Percentiles rank a stretch among this genome's conserved stretches.
Conservation (phyloP, 1,140 invertebrate genomes). For the Rhagoletis pomonella region DNA sequence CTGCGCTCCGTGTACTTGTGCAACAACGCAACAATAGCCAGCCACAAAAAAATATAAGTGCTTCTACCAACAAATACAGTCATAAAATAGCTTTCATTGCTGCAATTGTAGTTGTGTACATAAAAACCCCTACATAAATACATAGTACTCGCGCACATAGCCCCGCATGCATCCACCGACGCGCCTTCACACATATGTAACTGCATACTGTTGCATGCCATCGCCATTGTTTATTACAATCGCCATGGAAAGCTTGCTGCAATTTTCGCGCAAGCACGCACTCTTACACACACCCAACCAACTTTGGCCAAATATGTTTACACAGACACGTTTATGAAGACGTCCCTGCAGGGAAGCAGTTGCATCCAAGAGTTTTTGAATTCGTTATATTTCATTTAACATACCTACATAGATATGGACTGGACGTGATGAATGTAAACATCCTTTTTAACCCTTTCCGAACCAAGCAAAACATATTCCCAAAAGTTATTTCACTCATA, state of each 20-base stretch:
- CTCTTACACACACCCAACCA: background rate
- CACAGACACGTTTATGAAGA: background rate
- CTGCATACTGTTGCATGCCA: slow-evolving; percentile 5
- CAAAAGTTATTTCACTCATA: too few species aligned
- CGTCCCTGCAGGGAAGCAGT: background rate
- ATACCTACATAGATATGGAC: too few species aligned
- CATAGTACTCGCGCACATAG: background rate
- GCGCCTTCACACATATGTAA: background rate
- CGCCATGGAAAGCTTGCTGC: background rate
- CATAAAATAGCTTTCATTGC: background rate
- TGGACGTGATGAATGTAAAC: too few species aligned
- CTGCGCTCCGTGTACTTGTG: background rate
- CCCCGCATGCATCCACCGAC: background rate
- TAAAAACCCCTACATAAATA: too few species aligned
- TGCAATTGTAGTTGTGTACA: too few species aligned
- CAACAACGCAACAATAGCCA: background rate
- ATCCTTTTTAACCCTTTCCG: too few species aligned
- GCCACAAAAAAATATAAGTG: background rate
- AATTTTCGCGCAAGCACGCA: background rate
- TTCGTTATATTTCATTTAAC: too few species aligned
- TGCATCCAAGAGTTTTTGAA: too few species aligned
- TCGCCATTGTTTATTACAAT: background rate
- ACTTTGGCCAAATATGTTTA: background rate
- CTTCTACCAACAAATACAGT: background rate
- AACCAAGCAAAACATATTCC: too few species aligned